phyloP scores from a whole-genome alignment of 2,888 invertebrate genomes.

The Liodrosophila aerea region DNA sequence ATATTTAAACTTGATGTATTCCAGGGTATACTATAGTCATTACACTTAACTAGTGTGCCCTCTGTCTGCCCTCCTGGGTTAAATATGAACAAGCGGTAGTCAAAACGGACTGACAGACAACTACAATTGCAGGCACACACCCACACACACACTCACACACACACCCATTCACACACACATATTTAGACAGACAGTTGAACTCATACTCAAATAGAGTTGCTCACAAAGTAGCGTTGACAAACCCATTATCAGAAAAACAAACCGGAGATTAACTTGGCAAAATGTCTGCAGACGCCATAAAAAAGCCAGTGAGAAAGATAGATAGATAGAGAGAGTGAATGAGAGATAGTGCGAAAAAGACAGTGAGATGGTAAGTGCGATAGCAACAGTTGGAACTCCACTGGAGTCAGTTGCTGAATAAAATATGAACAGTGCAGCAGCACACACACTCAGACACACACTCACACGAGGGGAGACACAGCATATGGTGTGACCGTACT shows the following conservation, averaged over 20 bases:
- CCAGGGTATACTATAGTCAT: slow-evolving; percentile 8
- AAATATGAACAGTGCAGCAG: slow-evolving; percentile 64
- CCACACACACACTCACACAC: slow-evolving; percentile 15
- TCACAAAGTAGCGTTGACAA: slow-evolving; percentile 75
- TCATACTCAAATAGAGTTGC: slow-evolving; percentile 48
- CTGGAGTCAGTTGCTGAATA: slow-evolving; percentile 63
- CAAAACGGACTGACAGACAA: slow-evolving; percentile 21
- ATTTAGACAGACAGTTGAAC: slow-evolving; percentile 39
- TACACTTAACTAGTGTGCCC: too few relatives aligned
- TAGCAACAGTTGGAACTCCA: slow-evolving; percentile 40
- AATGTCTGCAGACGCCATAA: slow-evolving; percentile 71
- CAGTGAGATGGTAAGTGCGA: slow-evolving; percentile 27
- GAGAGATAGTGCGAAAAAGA: slow-evolving; percentile 9
- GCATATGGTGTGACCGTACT: slow-evolving; percentile 48
- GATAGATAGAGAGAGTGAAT: slow-evolving; percentile 4
- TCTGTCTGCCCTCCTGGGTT: too few relatives aligned
- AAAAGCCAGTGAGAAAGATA: slow-evolving; percentile 40
- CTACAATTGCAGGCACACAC: slow-evolving; percentile 25
- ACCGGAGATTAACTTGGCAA: slow-evolving; percentile 78
- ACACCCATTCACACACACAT: slow-evolving; percentile 3
- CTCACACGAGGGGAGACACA: slow-evolving; percentile 3
- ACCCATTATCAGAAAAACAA: slow-evolving; percentile 78
- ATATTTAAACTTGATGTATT: neutral
- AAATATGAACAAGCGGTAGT: slow-evolving; percentile 10
- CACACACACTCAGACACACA: slow-evolving; percentile 21